Evolutionary conservation across 2,888 invertebrate genomes (phyloP), one percentile per base, ranked within the genome.

Genomic region (Tiliacea citrago): DNA sequence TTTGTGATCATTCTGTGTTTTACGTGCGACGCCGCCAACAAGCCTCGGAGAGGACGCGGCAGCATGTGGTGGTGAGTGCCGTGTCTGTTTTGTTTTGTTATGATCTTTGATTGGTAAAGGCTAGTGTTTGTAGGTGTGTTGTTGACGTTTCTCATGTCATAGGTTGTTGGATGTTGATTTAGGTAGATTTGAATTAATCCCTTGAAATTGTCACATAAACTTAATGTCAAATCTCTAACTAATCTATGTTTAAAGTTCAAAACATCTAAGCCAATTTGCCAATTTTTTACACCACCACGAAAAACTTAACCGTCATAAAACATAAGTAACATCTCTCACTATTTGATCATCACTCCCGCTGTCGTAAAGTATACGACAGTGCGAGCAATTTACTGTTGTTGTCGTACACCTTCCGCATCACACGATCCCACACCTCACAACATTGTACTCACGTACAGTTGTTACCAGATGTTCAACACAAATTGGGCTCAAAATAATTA

Each of bases 1-100:
- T 94, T 95, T 92, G 96, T 96, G 94, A 94, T 97, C 91, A 93
- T 97, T 93, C 89, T 96, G 95, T 96, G 96, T 94, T 95, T 94
- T 93, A 90, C 96, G 92, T 94, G 95, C 92, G 94, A 95, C 77
- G 92, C 96, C 93, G 93, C 94, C 88, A 97, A 97, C 92, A 98
- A 98, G 92, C 97, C 97, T 88, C 97, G 98, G 92, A 97, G 98
- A 92, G 98, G 98, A 91, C 97, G 98, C 91, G 98, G 98, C 93
- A 98, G 98, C 90, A 98, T 98, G 98, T 98, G 98, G 98, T 98
- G 98, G 98, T 98, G 96, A 97, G 98, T 97, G 69, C 1, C 82
- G 24, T 68, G 53, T 88, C 82, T 83, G 74, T 78, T 76, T 72
- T 63, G 67, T 69, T 72, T 73, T 62, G 29, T 39, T 49, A 53